Base-by-base conservation (phyloP, 2,888 invertebrate genomes). In the Nomada lathburiana region DNA sequence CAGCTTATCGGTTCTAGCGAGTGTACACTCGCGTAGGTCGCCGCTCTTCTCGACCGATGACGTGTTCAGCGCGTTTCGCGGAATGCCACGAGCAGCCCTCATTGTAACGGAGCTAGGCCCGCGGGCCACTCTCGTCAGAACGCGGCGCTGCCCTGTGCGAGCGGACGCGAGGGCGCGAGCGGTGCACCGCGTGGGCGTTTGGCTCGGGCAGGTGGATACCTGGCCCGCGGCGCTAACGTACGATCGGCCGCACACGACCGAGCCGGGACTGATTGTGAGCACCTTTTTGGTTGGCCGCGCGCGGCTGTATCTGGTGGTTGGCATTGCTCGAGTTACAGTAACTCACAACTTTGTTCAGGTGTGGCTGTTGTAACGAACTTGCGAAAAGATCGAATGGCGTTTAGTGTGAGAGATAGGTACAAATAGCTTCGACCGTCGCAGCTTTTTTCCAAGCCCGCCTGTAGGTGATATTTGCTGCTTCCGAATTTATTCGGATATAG, bases 171-270 rank as follows among this genome's bases (percentile, higher is more conserved):
- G 55, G 29, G 71, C n/a, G n/a, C 68, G 57, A 47, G 63, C 53
- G 47, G 29, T 44, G 44, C 65, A 20, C 63, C 55, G 76, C 81
- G 83, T 82, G 80, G 76, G 80, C 82, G 88, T 78, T 81, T 82
- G 84, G 83, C 86, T 87, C 86, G 85, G 90, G 91, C 92, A 93
- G 93, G 93, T 92, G 93, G 92, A 93, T 91, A 88, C 84, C 88
- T 90, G 87, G 90, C 91, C 91, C 83, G 82, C 82, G 91, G 92
- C 91, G 90, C 89, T 91, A 89, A 90, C 83, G 81, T 84, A 82
- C 88, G 76, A 79, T 75, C 82, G 81, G 79, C 70, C 72, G 55
- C 71, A 59, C 70, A 47, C 65, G 29, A 42, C 57, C 71, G 26
- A 53, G 26, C 80, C 53, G 50, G 44, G 62, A 4, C 44, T 23